These are phyloP conservation scores for Phortica okadai DNA, from an alignment of 2,888 invertebrate species.

Conservation along the genomic window DNA sequence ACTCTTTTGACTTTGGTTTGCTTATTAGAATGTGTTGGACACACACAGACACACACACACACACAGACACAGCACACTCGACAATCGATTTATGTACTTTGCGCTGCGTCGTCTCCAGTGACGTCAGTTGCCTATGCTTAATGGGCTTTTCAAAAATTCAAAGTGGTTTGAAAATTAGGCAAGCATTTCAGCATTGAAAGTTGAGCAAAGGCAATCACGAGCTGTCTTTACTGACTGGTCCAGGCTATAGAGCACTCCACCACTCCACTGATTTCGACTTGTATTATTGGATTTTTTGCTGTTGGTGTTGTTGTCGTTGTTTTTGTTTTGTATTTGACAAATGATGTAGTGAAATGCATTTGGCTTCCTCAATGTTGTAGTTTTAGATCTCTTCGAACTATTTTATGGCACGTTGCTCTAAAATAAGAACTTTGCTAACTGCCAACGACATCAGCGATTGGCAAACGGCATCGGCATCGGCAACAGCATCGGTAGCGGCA, in stretches of 20 bases:
- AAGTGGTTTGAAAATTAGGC: background rate
- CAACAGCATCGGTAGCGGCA: conserved; percentile 17
- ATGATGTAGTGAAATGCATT: background rate
- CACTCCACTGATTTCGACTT: background rate
- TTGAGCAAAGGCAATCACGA: background rate
- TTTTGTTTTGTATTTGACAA: background rate
- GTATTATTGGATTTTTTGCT: background rate
- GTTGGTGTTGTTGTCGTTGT: background rate
- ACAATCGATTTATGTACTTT: conserved; percentile 15
- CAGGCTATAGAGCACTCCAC: too few relatives aligned
- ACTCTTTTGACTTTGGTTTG: background rate
- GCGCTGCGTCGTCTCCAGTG: background rate
- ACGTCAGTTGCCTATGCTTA: background rate
- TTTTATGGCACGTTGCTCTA: conserved; percentile 11
- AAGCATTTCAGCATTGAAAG: background rate
- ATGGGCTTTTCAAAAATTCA: conserved; percentile 6
- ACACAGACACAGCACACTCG: background rate
- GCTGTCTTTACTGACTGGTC: background rate
- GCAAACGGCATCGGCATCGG: background rate
- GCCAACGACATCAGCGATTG: conserved; percentile 53
- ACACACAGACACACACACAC: background rate
- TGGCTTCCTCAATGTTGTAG: background rate
- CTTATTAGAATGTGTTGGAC: background rate
- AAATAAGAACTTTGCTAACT: conserved; percentile 31
- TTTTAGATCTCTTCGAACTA: background rate